Evolutionary conservation across 2,797 vertebrate species (phyloP), one percentile per base, ranked within the genome.

Genomic region (Austrolebias charrua): DNA sequence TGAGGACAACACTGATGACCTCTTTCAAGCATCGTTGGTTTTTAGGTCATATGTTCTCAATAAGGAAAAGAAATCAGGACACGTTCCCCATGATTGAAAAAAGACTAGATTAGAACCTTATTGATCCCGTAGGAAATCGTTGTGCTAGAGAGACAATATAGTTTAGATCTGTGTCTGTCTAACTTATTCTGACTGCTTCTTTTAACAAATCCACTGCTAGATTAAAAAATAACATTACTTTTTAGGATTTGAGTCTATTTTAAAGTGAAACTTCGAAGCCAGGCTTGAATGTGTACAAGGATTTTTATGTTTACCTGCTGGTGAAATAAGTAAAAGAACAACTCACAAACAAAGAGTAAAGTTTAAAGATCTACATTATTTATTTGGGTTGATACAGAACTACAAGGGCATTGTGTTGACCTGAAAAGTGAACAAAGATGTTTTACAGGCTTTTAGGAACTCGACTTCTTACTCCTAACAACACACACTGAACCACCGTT

Each of bases 301-400:
- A 3, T 24, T 24, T 1, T 33, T 59, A 33, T 52, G 12, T 18
- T 20, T 35, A 5, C 43, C 40, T 52, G 46, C 15, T 35, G 12
- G 18, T 54, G n/a, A 50, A n/a, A 15, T 14, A 31, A 72, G 28
- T 28, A 12, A 66, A 43, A 63, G 7, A 55, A 71, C 8, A 69
- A 73, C 19, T 48, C 19, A 42, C 63, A 48, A 65, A 44, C 69
- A 78, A 65, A 68, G 35, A 35, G 18, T 31, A 24, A 74, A 72
- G 79, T 88, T 85, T 91, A 88, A 84, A 85, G 75, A 91, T 90
- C 85, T 66, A n/a, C n/a, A n/a, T n/a, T n/a, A 81, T 93, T 93
- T 92, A 92, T 92, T 93, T 75, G 69, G 88, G 78, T 91, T 86
- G 85, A 81, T 92, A 89, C 88, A 90, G 88, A 91, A 91, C 88